These are phyloP conservation scores for Hippoglossus hippoglossus DNA, from an alignment of 2,797 vertebrate genomes.

Conservation along the genomic window DNA sequence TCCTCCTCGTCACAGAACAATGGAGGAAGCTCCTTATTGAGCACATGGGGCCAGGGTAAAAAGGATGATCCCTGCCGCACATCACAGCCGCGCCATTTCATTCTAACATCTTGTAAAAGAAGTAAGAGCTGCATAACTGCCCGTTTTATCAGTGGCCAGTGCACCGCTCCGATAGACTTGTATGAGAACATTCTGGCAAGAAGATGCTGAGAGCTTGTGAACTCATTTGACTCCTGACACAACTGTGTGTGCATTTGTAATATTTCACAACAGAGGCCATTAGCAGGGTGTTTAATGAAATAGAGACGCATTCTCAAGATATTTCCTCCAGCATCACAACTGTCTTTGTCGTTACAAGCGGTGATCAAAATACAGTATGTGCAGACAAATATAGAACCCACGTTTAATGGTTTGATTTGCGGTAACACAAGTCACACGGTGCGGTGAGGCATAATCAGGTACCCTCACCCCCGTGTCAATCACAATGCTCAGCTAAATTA, in stretches of 20 bases:
- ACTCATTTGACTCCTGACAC: slow-evolving; percentile 27
- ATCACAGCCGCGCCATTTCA: slow-evolving; percentile 6
- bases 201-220: slow-evolving; percentile 24
- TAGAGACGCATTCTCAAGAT: slow-evolving; percentile 1
- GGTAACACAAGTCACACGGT: slow-evolving; percentile 79
- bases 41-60: slow-evolving; percentile 38
- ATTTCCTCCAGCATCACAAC: slow-evolving; percentile 35
- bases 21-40: slow-evolving; percentile 66
- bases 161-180: neutral
- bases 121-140: slow-evolving; percentile 7
- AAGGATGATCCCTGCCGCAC: neutral
- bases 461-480: slow-evolving; percentile 83
- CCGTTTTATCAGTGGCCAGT: neutral
- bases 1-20: slow-evolving; percentile 78
- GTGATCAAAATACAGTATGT: slow-evolving; percentile 57
- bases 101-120: slow-evolving; percentile 14
- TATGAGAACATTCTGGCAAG: slow-evolving; percentile 29
- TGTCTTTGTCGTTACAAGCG: slow-evolving; percentile 55
- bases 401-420: slow-evolving; percentile 71
- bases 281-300: slow-evolving; percentile 34
- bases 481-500: slow-evolving; percentile 84
- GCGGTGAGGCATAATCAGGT: slow-evolving; percentile 79
- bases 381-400: slow-evolving; percentile 41
- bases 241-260: neutral
- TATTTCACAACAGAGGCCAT: slow-evolving; percentile 14